Conservation (phyloP, 2,113 vertebrate species). For the Protomyctophum bolini region DNA sequence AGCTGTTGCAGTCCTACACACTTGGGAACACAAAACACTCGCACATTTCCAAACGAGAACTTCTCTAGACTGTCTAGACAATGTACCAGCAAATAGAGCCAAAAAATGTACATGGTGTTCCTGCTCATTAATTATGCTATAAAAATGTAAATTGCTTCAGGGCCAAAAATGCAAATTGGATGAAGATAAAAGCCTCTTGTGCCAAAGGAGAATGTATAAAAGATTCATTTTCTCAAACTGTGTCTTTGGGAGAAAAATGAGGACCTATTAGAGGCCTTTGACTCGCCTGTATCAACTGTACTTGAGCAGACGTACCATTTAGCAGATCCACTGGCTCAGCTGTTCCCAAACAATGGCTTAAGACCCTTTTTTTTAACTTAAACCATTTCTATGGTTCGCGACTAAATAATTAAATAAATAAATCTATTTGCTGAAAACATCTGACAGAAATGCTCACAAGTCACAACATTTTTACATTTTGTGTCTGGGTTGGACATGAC, state of each 20-base stretch:
- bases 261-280: slow-evolving; percentile 48
- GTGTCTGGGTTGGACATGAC: no score
- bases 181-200: slow-evolving; percentile 79
- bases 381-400: no score
- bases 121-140: slow-evolving; percentile 84
- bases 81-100: slow-evolving; percentile 51
- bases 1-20: slow-evolving; percentile 16
- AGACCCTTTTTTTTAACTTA: no score
- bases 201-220: slow-evolving; percentile 74
- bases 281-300: slow-evolving; percentile 32
- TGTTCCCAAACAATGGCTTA: no score
- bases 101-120: slow-evolving; percentile 78
- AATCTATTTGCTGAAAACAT: no score
- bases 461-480: no score
- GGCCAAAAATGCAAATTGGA: slow-evolving; percentile 81
- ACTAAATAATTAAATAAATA: no score
- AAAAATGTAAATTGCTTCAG: slow-evolving; percentile 82
- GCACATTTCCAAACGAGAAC: slow-evolving; percentile 48
- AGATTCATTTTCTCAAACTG: slow-evolving; percentile 75
- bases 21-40: slow-evolving; percentile 46
- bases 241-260: slow-evolving; percentile 55
- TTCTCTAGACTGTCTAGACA: slow-evolving; percentile 53
- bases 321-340: slow-evolving; percentile 31
- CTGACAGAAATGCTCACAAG: no score
- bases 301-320: slow-evolving; percentile 42